A percentile compares a stretch with the other conserved stretches of the same genome.
Evolutionary conservation across 2,888 invertebrate species (phyloP).

Genomic region (Salticus scenicus): DNA sequence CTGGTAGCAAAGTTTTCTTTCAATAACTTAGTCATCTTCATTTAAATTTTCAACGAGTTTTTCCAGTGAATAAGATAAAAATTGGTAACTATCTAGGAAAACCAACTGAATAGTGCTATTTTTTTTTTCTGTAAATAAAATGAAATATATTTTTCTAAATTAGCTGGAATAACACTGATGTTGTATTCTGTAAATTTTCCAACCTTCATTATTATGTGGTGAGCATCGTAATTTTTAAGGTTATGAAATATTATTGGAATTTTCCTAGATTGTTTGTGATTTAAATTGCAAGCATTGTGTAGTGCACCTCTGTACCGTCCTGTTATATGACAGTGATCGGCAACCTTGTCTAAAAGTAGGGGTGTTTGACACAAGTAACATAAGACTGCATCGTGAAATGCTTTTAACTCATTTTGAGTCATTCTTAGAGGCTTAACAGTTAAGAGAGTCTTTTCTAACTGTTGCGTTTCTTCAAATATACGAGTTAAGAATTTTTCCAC

Average conservation of each 20-base stretch:
- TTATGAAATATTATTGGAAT: constrained; percentile 16
- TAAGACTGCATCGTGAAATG: no score
- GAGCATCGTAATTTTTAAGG: background rate
- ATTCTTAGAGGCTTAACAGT: no score
- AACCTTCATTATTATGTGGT: background rate
- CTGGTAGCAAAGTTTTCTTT: constrained; percentile 27
- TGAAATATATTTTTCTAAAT: background rate
- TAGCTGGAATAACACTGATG: background rate
- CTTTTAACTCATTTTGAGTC: no score
- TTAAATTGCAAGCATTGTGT: background rate
- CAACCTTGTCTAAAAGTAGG: background rate
- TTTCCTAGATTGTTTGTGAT: background rate
- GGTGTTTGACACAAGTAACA: background rate
- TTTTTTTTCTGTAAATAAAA: no score
- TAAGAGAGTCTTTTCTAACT: background rate
- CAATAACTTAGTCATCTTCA: background rate
- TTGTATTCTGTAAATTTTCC: no score
- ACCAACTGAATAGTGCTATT: no score
- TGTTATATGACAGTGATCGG: constrained; percentile 6
- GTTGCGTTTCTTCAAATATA: background rate
- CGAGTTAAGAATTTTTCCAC: background rate
- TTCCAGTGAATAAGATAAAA: no score
- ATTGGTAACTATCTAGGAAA: no score
- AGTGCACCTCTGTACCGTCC: background rate
- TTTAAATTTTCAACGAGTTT: no score